Conservation (phyloP, 1,140 invertebrate species). For the Drosophila sp. region DNA sequence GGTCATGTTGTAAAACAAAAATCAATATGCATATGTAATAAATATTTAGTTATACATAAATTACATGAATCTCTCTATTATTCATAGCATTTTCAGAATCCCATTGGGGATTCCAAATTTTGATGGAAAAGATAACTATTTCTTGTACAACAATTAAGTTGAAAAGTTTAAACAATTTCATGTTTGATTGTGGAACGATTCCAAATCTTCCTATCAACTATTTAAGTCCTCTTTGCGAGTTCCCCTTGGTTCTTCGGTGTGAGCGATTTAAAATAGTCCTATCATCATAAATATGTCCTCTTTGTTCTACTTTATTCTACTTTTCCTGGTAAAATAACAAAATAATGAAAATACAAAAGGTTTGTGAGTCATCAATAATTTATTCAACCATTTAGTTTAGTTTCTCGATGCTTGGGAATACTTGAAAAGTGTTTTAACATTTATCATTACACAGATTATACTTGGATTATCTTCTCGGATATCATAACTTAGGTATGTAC, state of each 20-base stretch:
- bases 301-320: neutral
- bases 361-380: slow-evolving; percentile 70
- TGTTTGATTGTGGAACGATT: too few species aligned
- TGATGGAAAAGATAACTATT: too few species aligned
- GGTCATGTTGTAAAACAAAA: slow-evolving; percentile 38
- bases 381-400: slow-evolving; percentile 70
- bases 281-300: too few species aligned
- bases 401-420: slow-evolving; percentile 67
- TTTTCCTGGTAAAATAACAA: slow-evolving; percentile 31
- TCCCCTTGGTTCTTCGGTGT: too few species aligned
- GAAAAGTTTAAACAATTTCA: too few species aligned
- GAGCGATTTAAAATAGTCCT: too few species aligned
- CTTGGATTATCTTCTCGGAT: slow-evolving; percentile 33
- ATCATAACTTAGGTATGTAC: slow-evolving; percentile 27
- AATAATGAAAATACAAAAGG: slow-evolving; percentile 9
- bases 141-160: too few species aligned
- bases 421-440: slow-evolving; percentile 61
- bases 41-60: slow-evolving; percentile 24
- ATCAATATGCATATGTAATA: slow-evolving; percentile 45
- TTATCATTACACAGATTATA: slow-evolving; percentile 48
- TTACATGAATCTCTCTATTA: neutral
- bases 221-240: too few species aligned
- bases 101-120: too few species aligned
- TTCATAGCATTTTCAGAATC: too few species aligned
- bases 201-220: too few species aligned